These are phyloP conservation scores for Henicopernis longicauda DNA, from an alignment of 2,113 vertebrate genomes.

Conservation along the genomic window DNA sequence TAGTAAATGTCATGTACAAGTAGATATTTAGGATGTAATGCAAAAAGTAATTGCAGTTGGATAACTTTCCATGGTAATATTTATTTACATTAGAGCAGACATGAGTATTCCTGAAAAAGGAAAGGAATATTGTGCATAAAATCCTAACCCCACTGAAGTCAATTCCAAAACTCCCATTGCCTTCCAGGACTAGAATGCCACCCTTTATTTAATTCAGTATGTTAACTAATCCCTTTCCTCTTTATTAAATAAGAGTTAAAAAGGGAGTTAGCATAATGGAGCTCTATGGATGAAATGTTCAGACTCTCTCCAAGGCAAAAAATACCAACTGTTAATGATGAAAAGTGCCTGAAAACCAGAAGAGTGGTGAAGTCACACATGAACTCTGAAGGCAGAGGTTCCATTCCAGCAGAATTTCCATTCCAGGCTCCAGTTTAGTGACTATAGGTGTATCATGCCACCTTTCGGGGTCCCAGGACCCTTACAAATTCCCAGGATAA, in stretches of 20 bases:
- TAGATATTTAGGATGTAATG: constrained; percentile 72
- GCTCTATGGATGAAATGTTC: background rate
- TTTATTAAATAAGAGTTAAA: background rate
- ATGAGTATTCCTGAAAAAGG: background rate
- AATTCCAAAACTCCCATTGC: background rate
- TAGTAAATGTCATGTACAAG: constrained; percentile 79
- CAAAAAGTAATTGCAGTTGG: constrained; percentile 65
- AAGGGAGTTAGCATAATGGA: background rate
- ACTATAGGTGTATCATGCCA: background rate
- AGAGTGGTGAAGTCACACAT: background rate
- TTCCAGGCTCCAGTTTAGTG: background rate
- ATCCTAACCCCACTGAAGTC: background rate
- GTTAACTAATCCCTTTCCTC: background rate
- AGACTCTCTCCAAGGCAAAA: background rate
- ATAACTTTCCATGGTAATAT: constrained; percentile 19
- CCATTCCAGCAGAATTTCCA: background rate
- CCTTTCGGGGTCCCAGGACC: background rate
- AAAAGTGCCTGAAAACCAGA: background rate
- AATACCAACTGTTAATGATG: background rate
- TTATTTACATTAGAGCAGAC: constrained; percentile 28
- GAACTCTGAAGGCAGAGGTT: background rate
- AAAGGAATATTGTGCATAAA: constrained; percentile 10
- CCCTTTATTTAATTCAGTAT: background rate
- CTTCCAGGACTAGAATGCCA: background rate
- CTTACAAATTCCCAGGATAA: background rate